phyloP scores from a whole-genome alignment of 2,888 invertebrate genomes.

The Leucoma salicis region DNA sequence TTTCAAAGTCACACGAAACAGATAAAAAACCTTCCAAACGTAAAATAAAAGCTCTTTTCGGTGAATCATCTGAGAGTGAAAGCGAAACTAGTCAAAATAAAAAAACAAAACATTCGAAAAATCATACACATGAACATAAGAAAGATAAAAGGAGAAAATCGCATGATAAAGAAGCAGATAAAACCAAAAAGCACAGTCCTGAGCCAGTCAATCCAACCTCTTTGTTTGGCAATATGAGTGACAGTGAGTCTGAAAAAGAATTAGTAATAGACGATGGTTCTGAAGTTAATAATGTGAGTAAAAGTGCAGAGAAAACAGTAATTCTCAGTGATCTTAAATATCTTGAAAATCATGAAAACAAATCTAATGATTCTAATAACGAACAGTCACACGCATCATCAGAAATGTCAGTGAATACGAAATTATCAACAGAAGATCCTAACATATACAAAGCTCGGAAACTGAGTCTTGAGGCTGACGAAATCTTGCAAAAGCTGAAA shows the following conservation, averaged over 20 bases:
- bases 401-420: conserved; percentile 15
- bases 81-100: conserved; percentile 42
- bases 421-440: conserved; percentile 36
- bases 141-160: conserved; percentile 21
- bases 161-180: conserved; percentile 14
- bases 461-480: conserved; percentile 58
- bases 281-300: conserved; percentile 28
- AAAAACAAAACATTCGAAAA: conserved; percentile 42
- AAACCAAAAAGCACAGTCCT: conserved; percentile 12
- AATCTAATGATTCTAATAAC: conserved; percentile 5
- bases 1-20: conserved; percentile 40
- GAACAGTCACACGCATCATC: conserved; percentile 10
- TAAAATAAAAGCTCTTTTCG: conserved; percentile 77
- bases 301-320: conserved; percentile 33
- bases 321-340: conserved; percentile 22
- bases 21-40: conserved; percentile 56
- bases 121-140: conserved; percentile 31
- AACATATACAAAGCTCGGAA: conserved; percentile 60
- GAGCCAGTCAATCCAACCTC: conserved; percentile 11
- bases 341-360: conserved; percentile 7
- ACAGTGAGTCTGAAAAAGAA: conserved; percentile 56
- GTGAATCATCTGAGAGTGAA: conserved; percentile 76
- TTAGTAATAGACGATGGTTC: conserved; percentile 54
- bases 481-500: conserved; percentile 47
- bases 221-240: conserved; percentile 33